Conservation (phyloP, 2,113 vertebrate species). For the Holacanthus passer region DNA sequence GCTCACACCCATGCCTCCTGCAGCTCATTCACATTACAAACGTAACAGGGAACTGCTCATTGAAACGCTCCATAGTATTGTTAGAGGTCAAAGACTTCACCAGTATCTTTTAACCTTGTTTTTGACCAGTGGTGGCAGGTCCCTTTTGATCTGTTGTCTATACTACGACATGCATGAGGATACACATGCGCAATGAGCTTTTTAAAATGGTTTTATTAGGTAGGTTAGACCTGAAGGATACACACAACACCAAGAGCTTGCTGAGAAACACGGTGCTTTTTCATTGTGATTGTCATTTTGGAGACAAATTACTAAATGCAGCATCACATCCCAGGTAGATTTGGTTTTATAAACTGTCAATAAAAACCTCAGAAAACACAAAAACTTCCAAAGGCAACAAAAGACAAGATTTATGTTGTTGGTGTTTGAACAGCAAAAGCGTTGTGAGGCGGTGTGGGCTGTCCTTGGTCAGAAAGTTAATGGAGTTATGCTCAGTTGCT, state of each 20-base stretch:
- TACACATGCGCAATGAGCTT: background rate
- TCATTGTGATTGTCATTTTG: background rate
- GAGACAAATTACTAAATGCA: background rate
- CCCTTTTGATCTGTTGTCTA: background rate
- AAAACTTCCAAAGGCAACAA: background rate
- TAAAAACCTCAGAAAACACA: background rate
- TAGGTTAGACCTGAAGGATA: background rate
- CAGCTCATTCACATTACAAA: background rate
- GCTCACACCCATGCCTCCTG: background rate
- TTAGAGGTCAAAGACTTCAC: background rate
- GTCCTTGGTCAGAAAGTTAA: conserved; percentile 19
- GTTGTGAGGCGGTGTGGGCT: conserved; percentile 3
- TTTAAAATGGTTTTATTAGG: background rate
- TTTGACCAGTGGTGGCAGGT: too few relatives aligned
- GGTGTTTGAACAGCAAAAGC: background rate
- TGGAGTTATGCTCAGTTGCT: conserved; percentile 8
- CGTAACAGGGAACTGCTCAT: background rate
- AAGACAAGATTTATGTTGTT: background rate
- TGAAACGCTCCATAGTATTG: background rate
- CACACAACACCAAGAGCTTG: background rate
- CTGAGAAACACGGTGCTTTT: background rate
- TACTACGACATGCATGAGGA: too few relatives aligned
- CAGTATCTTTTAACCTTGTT: background rate
- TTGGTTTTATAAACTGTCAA: background rate
- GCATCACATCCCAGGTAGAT: background rate